Evolutionary conservation across 2,888 invertebrate genomes (phyloP), one percentile per base, ranked within the genome.

Genomic region (Caenorhabditis wallacei): DNA sequence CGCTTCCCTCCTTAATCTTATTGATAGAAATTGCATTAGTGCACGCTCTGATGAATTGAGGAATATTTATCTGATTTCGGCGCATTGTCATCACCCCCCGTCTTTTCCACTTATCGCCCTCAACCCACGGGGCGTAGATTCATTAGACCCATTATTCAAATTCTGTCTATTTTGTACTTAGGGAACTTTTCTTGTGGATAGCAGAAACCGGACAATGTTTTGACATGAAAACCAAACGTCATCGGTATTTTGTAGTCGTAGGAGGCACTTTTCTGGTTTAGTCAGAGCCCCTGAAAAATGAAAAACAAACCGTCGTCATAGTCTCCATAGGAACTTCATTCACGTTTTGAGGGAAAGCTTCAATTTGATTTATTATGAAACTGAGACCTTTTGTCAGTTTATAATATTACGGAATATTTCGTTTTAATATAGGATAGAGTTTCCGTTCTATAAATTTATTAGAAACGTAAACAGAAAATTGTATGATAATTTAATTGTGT

Each of bases 41-140:
- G 69, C 78, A 78, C 78, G 78, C 78, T 78, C 69, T 78, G 78
- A 78, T 78, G 78, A 76, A 76, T 76, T 69, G 76, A 78, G 69
- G 69, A 78, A 69, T 63, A 68, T 76, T 59, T 68, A 76, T 76
- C 76, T 68, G 76, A 69, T 76, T 68, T 72, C 63, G n/a, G 54
- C 68, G 76, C 76, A 76, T 76, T 76, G 68, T 76, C 75, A 75
- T 22, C 66, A 37, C 63, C 11, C 64, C n/a, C 22, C 64, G 35
- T 40, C 64, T 68, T 54, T 46, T 69, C 26, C 78, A 78, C 78
- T 78, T 69, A 78, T 78, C 78, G 78, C 69, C 69, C 78, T 69
- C 69, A 76, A 18, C 76, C 66, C 72, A 54, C 63, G 13, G 57
- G 18, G 40, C 57, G 26, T 16, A 48, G 61, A 76, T 68, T 76